These are phyloP conservation scores for Phaethornis superciliosus DNA, from an alignment of 2,113 vertebrate species.

Conservation along the genomic window DNA sequence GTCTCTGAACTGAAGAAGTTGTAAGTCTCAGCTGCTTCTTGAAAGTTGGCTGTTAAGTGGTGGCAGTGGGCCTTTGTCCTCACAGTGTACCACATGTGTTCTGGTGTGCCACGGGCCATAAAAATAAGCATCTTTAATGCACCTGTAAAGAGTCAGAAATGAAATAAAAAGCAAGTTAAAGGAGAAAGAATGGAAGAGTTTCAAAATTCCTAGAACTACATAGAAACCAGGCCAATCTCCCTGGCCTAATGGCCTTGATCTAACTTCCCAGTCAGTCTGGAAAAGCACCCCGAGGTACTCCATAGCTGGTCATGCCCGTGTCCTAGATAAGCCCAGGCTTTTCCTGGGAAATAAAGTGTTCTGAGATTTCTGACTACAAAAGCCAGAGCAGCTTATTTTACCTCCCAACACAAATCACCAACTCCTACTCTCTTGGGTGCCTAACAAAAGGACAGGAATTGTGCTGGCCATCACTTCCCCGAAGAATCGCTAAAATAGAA, in stretches of 20 bases:
- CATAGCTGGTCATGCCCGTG: neutral
- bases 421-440: slow-evolving; percentile 30
- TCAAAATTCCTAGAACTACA: neutral
- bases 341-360: slow-evolving; percentile 2
- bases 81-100: accelerated
- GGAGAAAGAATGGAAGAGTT: neutral
- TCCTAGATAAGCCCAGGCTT: slow-evolving; percentile 4
- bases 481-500: slow-evolving; percentile 32
- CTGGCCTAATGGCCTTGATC: neutral
- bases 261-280: neutral
- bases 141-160: neutral
- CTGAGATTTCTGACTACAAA: slow-evolving; percentile 13
- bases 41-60: slow-evolving; percentile 53
- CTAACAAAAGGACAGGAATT: slow-evolving; percentile 37
- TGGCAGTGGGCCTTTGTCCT: neutral
- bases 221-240: neutral
- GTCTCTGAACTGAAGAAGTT: slow-evolving; percentile 71
- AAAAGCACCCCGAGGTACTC: neutral
- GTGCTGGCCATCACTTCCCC: neutral
- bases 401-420: neutral
- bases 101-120: neutral
- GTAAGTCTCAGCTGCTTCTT: slow-evolving; percentile 64
- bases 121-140: neutral
- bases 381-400: neutral
- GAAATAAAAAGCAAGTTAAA: slow-evolving; percentile 28